Conservation (phyloP, 2,797 vertebrate genomes). For the Lacerta agilis region DNA sequence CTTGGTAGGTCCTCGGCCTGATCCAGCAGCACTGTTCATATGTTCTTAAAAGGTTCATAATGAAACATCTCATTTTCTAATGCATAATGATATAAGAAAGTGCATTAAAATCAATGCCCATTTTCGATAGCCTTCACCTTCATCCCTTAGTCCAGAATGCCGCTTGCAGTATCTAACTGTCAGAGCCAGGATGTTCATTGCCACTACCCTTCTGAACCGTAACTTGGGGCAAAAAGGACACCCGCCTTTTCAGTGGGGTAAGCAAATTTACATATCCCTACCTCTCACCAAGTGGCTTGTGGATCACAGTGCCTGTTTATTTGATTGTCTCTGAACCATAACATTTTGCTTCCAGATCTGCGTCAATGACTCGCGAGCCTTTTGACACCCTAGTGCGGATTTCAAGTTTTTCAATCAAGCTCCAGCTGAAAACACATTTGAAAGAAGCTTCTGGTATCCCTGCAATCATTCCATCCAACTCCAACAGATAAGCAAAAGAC, state of each 20-base stretch:
- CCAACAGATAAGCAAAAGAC: conserved; percentile 36
- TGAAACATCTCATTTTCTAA: neutral
- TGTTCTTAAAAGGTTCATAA: neutral
- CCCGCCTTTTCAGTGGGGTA: neutral
- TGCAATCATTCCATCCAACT: conserved; percentile 29
- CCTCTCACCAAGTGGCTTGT: neutral
- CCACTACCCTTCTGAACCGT: neutral
- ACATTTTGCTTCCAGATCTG: conserved; percentile 18
- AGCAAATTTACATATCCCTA: neutral
- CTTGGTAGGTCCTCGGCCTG: neutral
- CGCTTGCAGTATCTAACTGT: neutral
- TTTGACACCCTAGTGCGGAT: conserved; percentile 38
- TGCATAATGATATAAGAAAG: neutral
- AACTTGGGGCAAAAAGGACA: neutral
- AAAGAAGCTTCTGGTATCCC: conserved; percentile 35
- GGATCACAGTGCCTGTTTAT: conserved; percentile 1
- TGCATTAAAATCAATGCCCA: neutral
- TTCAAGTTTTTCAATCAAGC: conserved; percentile 35
- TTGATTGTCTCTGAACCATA: conserved; percentile 2
- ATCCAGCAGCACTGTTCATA: too few species aligned
- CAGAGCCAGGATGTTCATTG: neutral
- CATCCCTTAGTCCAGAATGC: neutral
- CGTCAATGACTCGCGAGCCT: conserved; percentile 20
- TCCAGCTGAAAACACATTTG: conserved; percentile 39
- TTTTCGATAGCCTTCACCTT: neutral